phyloP scores from a whole-genome alignment of 2,888 invertebrate genomes.

The Cataglyphis rosenhaueri region DNA sequence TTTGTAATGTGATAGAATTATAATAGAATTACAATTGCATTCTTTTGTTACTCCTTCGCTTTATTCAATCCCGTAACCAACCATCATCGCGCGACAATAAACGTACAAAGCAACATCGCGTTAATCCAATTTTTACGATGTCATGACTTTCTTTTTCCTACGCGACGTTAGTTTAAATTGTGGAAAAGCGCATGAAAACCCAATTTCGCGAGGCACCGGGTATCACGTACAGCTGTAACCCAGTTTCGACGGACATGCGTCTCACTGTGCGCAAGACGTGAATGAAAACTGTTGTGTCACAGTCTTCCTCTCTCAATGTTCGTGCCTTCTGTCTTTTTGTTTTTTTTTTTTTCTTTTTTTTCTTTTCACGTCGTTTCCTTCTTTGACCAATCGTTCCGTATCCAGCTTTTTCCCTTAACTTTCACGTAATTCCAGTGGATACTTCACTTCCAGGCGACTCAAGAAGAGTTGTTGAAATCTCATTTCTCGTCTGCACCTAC shows the following conservation, averaged over 20 bases:
- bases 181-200: conserved; percentile 57
- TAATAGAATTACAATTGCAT: conserved; percentile 1
- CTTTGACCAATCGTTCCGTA: conserved; percentile 14
- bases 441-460: conserved; percentile 10
- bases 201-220: conserved; percentile 57
- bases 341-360: background rate
- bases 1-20: background rate
- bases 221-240: conserved; percentile 67
- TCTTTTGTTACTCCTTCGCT: background rate
- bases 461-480: conserved; percentile 21
- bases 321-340: conserved; percentile 1
- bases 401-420: conserved; percentile 2
- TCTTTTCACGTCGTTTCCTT: background rate
- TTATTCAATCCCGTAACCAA: background rate
- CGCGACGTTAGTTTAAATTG: conserved; percentile 44
- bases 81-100: background rate
- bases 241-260: conserved; percentile 60
- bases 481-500: conserved; percentile 23
- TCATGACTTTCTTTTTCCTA: background rate
- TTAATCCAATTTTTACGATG: conserved; percentile 36
- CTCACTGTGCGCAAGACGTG: conserved; percentile 52
- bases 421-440: conserved; percentile 30
- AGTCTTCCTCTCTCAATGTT: conserved; percentile 7
- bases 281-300: conserved; percentile 55
- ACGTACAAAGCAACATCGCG: conserved; percentile 4